Conservation (phyloP, 2,888 invertebrate genomes). For the Amphipoea oculea region DNA sequence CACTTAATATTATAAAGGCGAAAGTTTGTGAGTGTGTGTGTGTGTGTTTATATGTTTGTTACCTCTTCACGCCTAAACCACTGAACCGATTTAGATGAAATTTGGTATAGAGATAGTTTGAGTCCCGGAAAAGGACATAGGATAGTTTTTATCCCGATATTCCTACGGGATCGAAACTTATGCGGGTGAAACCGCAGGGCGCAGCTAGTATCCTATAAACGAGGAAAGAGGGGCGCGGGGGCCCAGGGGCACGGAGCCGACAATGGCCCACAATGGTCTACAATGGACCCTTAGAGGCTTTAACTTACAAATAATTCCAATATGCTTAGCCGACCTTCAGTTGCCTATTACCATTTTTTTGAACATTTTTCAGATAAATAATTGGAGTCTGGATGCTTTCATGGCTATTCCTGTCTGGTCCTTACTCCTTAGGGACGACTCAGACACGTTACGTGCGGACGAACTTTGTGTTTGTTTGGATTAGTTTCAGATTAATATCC, state of each 20-base stretch:
- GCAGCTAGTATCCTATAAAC: constrained; percentile 35
- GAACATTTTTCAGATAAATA: constrained; percentile 36
- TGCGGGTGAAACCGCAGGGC: too few species aligned
- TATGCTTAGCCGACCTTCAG: constrained; percentile 25
- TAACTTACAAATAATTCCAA: constrained; percentile 33
- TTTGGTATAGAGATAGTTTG: too few species aligned
- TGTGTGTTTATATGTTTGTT: too few species aligned
- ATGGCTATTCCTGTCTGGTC: constrained; percentile 1
- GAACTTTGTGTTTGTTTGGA: constrained; percentile 7
- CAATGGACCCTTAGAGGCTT: constrained; percentile 20
- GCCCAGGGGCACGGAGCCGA: background rate
- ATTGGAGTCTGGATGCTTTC: constrained; percentile 16
- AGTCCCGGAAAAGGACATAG: too few species aligned
- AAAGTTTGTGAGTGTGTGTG: too few species aligned
- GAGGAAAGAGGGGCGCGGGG: background rate
- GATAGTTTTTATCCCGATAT: too few species aligned
- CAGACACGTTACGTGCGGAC: background rate
- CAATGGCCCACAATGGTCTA: constrained; percentile 9
- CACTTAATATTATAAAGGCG: too few species aligned
- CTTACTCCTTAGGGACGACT: background rate
- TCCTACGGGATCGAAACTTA: too few species aligned
- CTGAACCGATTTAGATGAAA: too few species aligned
- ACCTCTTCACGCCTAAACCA: too few species aligned
- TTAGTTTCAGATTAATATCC: constrained; percentile 10
- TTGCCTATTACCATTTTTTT: constrained; percentile 33